Evolutionary conservation across 2,797 vertebrate species (phyloP).

Genomic region (Falco biarmicus): DNA sequence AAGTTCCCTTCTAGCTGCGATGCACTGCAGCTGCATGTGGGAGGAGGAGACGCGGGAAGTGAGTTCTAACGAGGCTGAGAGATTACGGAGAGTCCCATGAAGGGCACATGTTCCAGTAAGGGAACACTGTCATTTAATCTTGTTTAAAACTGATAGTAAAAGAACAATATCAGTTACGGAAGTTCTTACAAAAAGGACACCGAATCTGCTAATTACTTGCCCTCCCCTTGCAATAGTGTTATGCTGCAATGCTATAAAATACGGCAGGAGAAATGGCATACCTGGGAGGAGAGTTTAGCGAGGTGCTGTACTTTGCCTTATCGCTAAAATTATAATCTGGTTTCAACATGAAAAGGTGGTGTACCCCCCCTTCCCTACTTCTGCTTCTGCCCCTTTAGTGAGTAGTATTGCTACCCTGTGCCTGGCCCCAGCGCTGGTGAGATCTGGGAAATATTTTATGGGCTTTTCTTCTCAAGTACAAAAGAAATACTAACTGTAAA

Average conservation of each 20-base stretch:
- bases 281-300: background rate
- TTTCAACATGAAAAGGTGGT: background rate
- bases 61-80: background rate
- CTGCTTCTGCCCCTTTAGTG: background rate
- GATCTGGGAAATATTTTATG: background rate
- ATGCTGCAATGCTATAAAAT: background rate
- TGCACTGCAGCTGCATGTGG: background rate
- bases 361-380: background rate
- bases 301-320: background rate
- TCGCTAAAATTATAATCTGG: background rate
- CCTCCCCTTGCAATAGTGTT: background rate
- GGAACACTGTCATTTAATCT: background rate
- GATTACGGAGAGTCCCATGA: accelerated
- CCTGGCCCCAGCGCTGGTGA: background rate
- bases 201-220: background rate
- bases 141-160: background rate
- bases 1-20: background rate
- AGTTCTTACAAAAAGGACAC: background rate
- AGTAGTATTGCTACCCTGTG: background rate
- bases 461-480: background rate
- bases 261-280: background rate
- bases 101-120: background rate
- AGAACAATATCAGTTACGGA: background rate
- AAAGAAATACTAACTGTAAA: background rate
- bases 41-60: background rate